Evolutionary conservation across 2,888 invertebrate genomes (phyloP), one percentile per base, ranked within the genome.

Genomic region (Diarsia mendica): DNA sequence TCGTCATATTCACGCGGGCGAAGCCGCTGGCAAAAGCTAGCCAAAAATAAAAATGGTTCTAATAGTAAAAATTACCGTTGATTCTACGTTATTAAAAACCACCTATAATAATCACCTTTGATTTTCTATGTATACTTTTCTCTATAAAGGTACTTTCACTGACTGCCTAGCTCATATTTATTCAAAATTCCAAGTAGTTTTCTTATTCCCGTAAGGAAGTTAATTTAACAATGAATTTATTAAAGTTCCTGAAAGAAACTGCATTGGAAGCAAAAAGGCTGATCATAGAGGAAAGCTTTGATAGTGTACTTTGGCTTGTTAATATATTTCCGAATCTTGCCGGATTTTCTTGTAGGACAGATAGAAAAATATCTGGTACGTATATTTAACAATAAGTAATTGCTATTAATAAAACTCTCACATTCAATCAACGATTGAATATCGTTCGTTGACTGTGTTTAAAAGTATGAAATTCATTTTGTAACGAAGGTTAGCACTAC

Each of bases 291-390:
- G 89, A 91, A 63, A 92, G 88, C 60, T 82, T 92, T 8, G 91
- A 93, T 18, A 92, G 90, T 80, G 53, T 94, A 10, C 68, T 95
- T 44, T 90, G 91, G 91, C 78, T 95, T 8, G 90, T 94, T 1
- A 92, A 93, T 79, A 44, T 92, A 23, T 84, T 90, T 6, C 95
- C 95, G 0, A 89, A 77, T 67, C 49, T 90, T 3, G 89, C 76
- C 28, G 94, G 94, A 20, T 94, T 94, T 86, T 91, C 93, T 46
- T 84, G 91, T 48, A 80, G 84, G 11, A 86, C 86, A 73, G 89
- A 91, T 55, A 80, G 44, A 10, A 91, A 89, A 82, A 85, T 91
- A 55, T 84, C 82, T 68, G 89, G 93, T 93, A 72, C 28, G 88
- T 85, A 71, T 46, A 44, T 44, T 61, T n/a, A 39, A 39, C 39